Evolutionary conservation across 1,140 invertebrate species (phyloP), one percentile per base, ranked within the genome.

Genomic region (Drosophila virilis): DNA sequence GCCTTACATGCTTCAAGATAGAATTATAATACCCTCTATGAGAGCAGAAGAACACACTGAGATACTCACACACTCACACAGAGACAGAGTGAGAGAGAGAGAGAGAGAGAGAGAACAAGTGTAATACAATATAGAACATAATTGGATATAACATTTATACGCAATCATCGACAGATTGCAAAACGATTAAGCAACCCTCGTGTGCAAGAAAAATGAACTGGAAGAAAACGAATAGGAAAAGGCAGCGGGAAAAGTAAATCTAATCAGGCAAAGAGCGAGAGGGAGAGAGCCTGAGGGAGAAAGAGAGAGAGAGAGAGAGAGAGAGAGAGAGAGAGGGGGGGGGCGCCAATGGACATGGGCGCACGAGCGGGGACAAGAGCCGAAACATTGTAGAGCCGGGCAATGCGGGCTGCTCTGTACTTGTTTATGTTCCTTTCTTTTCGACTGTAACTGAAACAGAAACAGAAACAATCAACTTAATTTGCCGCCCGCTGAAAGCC

Each of bases 401-500:
- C 62, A 52, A 67, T 59, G 70, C 70, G 70, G 70, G 64, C 55
- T 33, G n/a, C 28, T 9, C 46, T 28, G 17, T 12, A 17, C 1
- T 6, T 38, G 6, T 40, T 55, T 12, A 10, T 48, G 28, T 68
- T 50, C 9, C 15, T 67, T n/a, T 35, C 10, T 10, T 50, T 54
- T 15, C 46, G 43, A 52, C 59, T 40, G 32, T 43, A 74, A 58
- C 51, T 17, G 46, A 54, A 51, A 48, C 52, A 75, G 46, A 54
- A 51, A 48, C 52, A 75, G 80, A 89, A 89, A 89, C 84, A 89
- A 89, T 90, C 84, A 85, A 91, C 84, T 91, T 91, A 88, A 91
- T 91, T 91, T 91, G 89, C 89, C 84, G 84, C 84, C 78, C 84
- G 90, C 90, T 82, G 89, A 91, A 88, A 90, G 83, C 90, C 90